Conservation (phyloP, 1,140 invertebrate species). For the Bombus consobrinus region DNA sequence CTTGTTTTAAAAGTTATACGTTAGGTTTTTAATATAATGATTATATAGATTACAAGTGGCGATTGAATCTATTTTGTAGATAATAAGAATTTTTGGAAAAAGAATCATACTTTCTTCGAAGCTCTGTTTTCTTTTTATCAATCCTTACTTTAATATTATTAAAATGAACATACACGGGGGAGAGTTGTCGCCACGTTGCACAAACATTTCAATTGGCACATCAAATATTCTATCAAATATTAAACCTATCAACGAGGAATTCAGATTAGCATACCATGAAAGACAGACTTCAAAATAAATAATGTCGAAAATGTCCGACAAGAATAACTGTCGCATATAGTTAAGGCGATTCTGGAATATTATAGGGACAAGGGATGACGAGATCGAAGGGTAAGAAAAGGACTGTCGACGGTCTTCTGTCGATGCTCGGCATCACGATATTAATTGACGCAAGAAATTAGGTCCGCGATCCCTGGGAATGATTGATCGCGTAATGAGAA, state of each 20-base stretch:
- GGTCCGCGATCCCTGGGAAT: conserved; percentile 74
- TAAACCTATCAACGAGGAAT: background rate
- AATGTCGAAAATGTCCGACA: background rate
- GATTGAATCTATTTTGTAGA: too few relatives aligned
- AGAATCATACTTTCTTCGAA: too few relatives aligned
- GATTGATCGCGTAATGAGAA: conserved; percentile 82
- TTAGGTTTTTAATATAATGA: too few relatives aligned
- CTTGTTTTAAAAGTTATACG: background rate
- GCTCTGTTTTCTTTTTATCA: too few relatives aligned
- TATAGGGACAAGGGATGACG: conserved; percentile 53
- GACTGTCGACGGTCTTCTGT: conserved; percentile 55
- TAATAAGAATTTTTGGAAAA: too few relatives aligned
- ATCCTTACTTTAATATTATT: too few relatives aligned
- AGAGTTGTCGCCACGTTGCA: background rate
- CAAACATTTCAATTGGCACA: background rate
- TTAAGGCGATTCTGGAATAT: conserved; percentile 30
- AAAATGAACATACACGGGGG: background rate
- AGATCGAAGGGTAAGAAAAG: conserved; percentile 54
- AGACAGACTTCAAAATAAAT: background rate
- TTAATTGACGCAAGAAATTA: conserved; percentile 81
- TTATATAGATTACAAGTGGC: too few relatives aligned
- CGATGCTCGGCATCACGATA: conserved; percentile 71
- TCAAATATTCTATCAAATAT: background rate
- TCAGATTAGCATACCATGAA: too few relatives aligned
- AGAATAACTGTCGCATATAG: conserved; percentile 23